Evolutionary conservation across 2,113 vertebrate genomes (phyloP).

Genomic region (Mesembrinibis cayennensis): DNA sequence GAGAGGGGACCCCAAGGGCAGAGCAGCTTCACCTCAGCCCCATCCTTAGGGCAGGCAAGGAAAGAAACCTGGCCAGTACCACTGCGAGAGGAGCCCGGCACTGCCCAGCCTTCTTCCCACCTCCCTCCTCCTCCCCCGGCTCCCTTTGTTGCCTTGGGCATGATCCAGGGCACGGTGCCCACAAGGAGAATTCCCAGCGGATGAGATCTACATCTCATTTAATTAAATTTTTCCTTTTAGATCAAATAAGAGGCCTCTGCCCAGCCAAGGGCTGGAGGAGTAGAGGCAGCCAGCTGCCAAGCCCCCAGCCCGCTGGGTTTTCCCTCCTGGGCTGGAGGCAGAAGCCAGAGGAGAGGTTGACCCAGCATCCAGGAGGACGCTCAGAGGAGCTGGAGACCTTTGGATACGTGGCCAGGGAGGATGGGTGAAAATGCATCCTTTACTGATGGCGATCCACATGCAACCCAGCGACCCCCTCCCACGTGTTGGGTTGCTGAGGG

Average conservation of each 20-base stretch:
- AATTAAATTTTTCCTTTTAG: neutral
- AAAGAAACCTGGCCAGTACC: neutral
- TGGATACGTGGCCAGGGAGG: neutral
- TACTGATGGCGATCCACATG: neutral
- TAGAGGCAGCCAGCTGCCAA: neutral
- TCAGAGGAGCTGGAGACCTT: neutral
- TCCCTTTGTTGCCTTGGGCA: neutral
- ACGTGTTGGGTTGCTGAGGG: accelerated
- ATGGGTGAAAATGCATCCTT: neutral
- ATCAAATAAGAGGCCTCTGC: neutral
- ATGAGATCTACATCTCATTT: constrained; percentile 10
- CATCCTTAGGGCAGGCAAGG: neutral
- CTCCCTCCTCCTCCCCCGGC: neutral
- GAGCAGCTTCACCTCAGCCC: neutral
- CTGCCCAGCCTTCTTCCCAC: constrained; percentile 11
- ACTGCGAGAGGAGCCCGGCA: neutral
- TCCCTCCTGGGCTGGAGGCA: neutral
- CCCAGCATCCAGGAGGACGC: neutral
- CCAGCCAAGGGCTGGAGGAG: neutral
- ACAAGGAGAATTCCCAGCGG: neutral
- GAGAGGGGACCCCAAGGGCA: neutral
- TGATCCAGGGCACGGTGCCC: neutral
- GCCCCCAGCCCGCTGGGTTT: accelerated
- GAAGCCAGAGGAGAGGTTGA: neutral
- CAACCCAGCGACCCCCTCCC: neutral